phyloP scores from a whole-genome alignment of 2,113 vertebrate genomes.

The Hippocampus comes region DNA sequence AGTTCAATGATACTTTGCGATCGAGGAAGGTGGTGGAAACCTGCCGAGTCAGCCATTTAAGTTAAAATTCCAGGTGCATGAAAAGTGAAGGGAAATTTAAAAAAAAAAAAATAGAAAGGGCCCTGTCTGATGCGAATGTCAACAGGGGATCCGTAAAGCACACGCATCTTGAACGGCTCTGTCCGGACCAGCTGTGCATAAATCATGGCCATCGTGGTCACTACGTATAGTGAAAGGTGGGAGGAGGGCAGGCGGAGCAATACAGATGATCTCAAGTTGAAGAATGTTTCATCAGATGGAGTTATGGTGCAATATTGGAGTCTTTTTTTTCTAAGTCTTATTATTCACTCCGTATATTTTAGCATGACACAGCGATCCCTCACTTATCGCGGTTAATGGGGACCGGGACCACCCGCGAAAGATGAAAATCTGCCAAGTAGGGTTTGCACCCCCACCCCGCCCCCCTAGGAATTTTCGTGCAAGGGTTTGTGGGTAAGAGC shows the following conservation, averaged over 20 bases:
- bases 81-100: constrained; percentile 49
- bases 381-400: no score
- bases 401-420: no score
- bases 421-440: no score
- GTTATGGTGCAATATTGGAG: no score
- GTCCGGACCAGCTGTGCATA: constrained; percentile 74
- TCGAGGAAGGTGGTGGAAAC: constrained; percentile 36
- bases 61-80: constrained; percentile 64
- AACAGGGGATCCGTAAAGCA: constrained; percentile 67
- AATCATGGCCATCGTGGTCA: constrained; percentile 46
- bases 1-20: constrained; percentile 29
- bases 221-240: constrained; percentile 19
- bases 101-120: constrained; percentile 1
- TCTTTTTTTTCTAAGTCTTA: no score
- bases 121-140: constrained; percentile 47
- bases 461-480: no score
- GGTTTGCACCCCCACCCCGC: no score
- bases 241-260: background rate
- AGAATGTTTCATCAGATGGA: no score
- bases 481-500: no score
- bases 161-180: constrained; percentile 63
- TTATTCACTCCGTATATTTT: background rate
- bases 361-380: background rate
- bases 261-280: no score
- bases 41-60: constrained; percentile 45